Percentiles rank a stretch among this genome's conserved stretches.
These are phyloP conservation scores for Penaeus chinensis DNA, from an alignment of 1,140 invertebrate genomes.

Conservation along the genomic window DNA sequence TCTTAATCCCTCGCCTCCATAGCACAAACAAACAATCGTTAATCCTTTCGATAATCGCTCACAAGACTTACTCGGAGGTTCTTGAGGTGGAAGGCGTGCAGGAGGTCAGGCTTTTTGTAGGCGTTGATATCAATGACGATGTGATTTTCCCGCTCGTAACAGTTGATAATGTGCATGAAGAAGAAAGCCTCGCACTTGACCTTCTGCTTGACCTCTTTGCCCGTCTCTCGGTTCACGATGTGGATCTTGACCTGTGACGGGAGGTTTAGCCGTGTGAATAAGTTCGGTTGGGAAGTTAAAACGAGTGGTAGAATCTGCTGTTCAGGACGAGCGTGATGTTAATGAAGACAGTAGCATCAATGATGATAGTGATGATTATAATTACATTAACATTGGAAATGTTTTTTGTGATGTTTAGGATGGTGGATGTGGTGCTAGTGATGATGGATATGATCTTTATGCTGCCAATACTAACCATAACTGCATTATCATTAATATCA, in stretches of 20 bases:
- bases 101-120: conserved; percentile 82
- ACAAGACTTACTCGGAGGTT: conserved; percentile 55
- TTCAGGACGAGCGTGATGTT: no score
- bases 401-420: no score
- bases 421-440: no score
- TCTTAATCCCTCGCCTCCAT: no score
- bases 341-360: no score
- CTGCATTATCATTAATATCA: no score
- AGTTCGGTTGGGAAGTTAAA: background rate
- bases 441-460: no score
- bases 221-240: conserved; percentile 77
- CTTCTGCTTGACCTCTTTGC: conserved; percentile 71
- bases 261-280: background rate
- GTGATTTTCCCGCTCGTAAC: conserved; percentile 81
- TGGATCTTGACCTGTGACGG: conserved; percentile 59
- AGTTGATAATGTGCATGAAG: conserved; percentile 89
- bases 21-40: no score
- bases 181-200: conserved; percentile 80
- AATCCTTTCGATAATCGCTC: no score
- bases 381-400: no score
- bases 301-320: background rate
- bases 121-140: conserved; percentile 83
- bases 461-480: no score
- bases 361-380: no score
- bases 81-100: conserved; percentile 71